These are phyloP conservation scores for Macroramphosus scolopax DNA, from an alignment of 2,797 vertebrate genomes.

Conservation along the genomic window DNA sequence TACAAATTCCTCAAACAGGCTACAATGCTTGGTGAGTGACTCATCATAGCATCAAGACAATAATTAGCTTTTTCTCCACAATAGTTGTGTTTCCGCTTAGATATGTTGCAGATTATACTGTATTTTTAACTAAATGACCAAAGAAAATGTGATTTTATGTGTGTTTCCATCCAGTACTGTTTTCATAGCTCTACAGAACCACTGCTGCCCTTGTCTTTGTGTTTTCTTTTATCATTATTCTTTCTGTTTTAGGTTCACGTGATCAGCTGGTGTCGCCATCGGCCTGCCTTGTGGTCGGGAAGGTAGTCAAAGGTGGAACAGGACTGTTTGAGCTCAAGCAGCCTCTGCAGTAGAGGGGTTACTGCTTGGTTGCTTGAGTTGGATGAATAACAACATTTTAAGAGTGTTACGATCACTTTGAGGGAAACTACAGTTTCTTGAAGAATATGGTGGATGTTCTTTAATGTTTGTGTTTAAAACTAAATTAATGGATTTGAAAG, in stretches of 20 bases:
- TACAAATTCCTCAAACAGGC: conserved; percentile 96
- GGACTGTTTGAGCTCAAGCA: conserved; percentile 97
- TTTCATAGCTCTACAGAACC: too few relatives aligned
- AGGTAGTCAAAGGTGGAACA: conserved; percentile 93
- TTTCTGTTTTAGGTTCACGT: conserved; percentile 77
- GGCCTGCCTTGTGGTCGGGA: conserved; percentile 91
- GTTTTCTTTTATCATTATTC: background rate
- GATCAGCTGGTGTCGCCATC: conserved; percentile 91
- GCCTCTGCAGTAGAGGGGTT: conserved; percentile 79
- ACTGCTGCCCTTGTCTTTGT: background rate
- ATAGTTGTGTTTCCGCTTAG: too few relatives aligned
- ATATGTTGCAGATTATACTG: too few relatives aligned
- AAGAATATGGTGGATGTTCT: background rate
- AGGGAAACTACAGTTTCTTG: background rate
- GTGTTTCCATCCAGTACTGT: too few relatives aligned
- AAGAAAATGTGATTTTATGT: too few relatives aligned
- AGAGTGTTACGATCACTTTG: too few relatives aligned
- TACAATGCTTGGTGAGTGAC: conserved; percentile 86
- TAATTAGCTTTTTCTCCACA: too few relatives aligned
- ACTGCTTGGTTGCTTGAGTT: too few relatives aligned
- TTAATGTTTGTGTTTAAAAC: background rate
- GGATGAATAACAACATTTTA: too few relatives aligned
- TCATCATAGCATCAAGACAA: too few relatives aligned
- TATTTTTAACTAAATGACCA: too few relatives aligned
- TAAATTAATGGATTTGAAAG: too few relatives aligned